Evolutionary conservation across 1,140 invertebrate species (phyloP).

Genomic region (Melipona quadrifasciata): DNA sequence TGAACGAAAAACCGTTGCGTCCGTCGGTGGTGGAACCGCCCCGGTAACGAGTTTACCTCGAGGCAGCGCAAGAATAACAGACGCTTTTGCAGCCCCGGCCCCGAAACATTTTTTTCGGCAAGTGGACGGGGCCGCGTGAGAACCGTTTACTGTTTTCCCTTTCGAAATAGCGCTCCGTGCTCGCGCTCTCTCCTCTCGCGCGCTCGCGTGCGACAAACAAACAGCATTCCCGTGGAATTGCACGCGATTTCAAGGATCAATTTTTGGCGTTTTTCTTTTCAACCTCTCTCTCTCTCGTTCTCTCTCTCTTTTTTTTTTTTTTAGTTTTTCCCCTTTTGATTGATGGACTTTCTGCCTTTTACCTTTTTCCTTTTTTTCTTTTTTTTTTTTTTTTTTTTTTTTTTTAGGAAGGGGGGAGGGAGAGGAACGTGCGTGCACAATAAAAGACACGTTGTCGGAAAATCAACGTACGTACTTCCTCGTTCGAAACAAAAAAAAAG

Average conservation of each 20-base stretch:
- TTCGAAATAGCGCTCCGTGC: not conserved
- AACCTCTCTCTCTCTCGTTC: too few relatives aligned
- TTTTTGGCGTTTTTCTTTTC: slow-evolving; percentile 2
- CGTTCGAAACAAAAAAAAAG: not conserved
- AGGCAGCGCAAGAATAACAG: slow-evolving; percentile 39
- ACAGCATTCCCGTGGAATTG: not conserved
- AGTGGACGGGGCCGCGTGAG: slow-evolving; percentile 6
- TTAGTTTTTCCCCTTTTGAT: not conserved
- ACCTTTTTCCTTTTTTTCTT: too few relatives aligned
- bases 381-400: too few relatives aligned
- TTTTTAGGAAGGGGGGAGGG: too few relatives aligned
- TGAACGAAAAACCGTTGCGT: not conserved
- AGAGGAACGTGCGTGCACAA: not conserved
- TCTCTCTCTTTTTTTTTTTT: not conserved
- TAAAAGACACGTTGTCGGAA: not conserved
- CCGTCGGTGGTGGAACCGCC: not conserved
- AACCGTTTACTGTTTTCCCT: slow-evolving; percentile 33
- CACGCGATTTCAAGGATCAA: slow-evolving; percentile 29
- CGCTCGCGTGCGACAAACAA: slow-evolving; percentile 14
- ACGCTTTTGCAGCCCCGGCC: slow-evolving; percentile 18
- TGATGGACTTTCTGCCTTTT: not conserved
- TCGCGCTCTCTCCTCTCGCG: too few relatives aligned
- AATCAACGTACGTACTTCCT: not conserved
- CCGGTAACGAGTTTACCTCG: slow-evolving; percentile 48
- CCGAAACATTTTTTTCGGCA: slow-evolving; percentile 25